These are phyloP conservation scores for Stegostoma tigrinum DNA, from an alignment of 2,113 vertebrate genomes.

Conservation along the genomic window DNA sequence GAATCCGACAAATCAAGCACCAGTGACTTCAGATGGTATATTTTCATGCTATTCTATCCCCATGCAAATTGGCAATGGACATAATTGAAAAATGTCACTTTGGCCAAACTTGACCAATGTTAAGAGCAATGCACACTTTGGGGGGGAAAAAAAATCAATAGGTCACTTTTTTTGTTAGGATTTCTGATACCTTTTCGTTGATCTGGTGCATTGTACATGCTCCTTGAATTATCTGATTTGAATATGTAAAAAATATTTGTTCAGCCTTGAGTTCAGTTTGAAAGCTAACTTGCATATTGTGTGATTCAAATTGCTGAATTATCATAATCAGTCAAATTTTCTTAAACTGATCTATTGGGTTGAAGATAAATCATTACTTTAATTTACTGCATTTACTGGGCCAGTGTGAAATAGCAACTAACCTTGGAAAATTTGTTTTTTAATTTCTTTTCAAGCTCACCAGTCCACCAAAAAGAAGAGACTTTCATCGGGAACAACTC, in stretches of 20 bases:
- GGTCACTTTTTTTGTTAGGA: too few relatives aligned
- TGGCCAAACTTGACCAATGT: too few relatives aligned
- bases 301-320: too few relatives aligned
- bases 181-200: background rate
- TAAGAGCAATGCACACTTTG: background rate
- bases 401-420: background rate
- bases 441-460: background rate
- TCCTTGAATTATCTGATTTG: background rate
- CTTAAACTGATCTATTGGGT: background rate
- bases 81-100: too few relatives aligned
- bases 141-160: too few relatives aligned
- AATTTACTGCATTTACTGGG: background rate
- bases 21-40: slow-evolving; percentile 53
- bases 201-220: background rate
- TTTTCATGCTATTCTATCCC: background rate
- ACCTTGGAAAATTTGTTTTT: background rate
- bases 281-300: background rate
- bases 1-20: slow-evolving; percentile 49
- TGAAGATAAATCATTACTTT: background rate
- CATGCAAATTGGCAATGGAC: too few relatives aligned
- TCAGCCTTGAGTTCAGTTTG: background rate
- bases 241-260: too few relatives aligned
- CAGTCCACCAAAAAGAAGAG: background rate
- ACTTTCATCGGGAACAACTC: background rate
- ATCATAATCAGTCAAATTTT: background rate